Conservation (phyloP, 2,797 vertebrate genomes). For the Sebastes cheni region DNA sequence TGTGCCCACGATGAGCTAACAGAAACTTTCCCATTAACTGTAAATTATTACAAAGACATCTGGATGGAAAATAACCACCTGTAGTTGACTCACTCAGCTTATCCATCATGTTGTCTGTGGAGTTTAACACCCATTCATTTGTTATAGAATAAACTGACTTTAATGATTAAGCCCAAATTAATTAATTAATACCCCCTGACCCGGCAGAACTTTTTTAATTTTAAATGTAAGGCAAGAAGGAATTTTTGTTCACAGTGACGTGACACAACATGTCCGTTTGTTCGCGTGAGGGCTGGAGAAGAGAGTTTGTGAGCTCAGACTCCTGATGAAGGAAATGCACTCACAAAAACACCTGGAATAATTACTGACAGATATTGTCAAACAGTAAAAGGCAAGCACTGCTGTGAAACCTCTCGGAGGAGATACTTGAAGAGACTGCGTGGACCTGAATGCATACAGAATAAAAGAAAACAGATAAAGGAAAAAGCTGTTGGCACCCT, state of each 20-base stretch:
- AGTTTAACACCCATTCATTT: not conserved
- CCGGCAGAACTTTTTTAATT: not conserved
- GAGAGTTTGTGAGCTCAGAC: not conserved
- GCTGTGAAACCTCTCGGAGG: not conserved
- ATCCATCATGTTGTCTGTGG: not conserved
- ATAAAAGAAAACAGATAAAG: not conserved
- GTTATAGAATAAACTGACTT: not conserved
- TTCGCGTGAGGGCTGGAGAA: not conserved
- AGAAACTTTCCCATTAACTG: constrained; percentile 3
- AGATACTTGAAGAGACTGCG: too few species aligned
- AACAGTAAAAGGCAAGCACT: not conserved
- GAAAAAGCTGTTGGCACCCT: not conserved
- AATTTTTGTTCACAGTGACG: not conserved
- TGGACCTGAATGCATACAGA: not conserved
- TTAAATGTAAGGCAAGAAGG: not conserved
- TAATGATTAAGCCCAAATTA: not conserved
- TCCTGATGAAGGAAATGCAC: too few species aligned
- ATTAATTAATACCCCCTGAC: not conserved
- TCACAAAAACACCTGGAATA: not conserved
- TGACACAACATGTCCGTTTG: not conserved
- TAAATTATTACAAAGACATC: not conserved
- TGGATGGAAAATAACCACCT: constrained; percentile 18
- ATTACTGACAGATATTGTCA: not conserved
- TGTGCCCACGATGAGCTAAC: constrained; percentile 6
- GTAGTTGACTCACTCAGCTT: not conserved